Base-by-base conservation (phyloP, 2,888 invertebrate species). In the Synergus itoensis region DNA sequence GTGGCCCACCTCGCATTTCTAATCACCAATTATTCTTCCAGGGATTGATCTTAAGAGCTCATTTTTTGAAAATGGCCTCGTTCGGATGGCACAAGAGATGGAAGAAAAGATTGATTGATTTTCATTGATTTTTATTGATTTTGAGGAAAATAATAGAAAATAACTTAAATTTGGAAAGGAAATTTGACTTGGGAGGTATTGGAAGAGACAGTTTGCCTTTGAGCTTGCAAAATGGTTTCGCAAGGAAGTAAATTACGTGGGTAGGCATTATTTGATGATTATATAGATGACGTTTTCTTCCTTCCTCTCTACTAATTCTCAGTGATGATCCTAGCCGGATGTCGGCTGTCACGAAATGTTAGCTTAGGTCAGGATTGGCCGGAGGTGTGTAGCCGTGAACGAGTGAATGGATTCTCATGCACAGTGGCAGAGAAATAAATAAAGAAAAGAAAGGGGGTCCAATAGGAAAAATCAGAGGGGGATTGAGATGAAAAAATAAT, bases 281-380 rank as follows among this genome's bases (percentile, higher is more conserved):
- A 41, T 14, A 48, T 63, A 67, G 73, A 76, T 81, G 81, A 79
- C 67, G 77, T 65, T 79, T 76, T 76, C 76, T 76, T 77, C 45
- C 77, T 77, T 80, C 67, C 75, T 82, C 77, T 79, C 65, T 62
- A 57, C 45, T 67, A 53, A 53, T 43, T 64, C 73, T 65, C 78
- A 57, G 79, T 79, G 86, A 88, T 89, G 82, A 89, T 89, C 88
- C 87, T 79, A 81, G 78, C 86, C 87, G 88, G 88, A 88, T 87
- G 88, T 86, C 84, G 84, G 81, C 80, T 83, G 87, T 88, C 88
- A 88, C 88, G 88, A 87, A 88, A 86, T 84, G 88, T 88, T 88
- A 84, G 84, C 87, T 87, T 82, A 87, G 88, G 88, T 88, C 88
- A 86, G 86, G 83, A 83, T 81, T 83, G 76, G 81, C 80, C 18